phyloP scores from a whole-genome alignment of 2,113 vertebrate species.

The Phaethornis superciliosus region DNA sequence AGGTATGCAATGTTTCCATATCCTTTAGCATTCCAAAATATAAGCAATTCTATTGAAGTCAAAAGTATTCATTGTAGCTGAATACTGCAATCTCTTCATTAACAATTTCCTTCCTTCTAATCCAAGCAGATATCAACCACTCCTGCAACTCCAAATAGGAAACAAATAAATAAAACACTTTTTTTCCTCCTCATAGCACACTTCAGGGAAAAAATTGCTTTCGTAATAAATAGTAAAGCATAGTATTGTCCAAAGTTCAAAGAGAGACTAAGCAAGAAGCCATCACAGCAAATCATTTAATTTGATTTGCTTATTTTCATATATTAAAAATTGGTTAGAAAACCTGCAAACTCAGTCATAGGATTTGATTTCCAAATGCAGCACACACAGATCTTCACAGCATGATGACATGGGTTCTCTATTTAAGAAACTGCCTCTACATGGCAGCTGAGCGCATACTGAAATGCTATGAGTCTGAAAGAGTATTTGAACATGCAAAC shows the following conservation, averaged over 20 bases:
- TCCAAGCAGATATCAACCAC: not conserved
- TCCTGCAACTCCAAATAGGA: not conserved
- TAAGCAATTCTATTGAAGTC: not conserved
- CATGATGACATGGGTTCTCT: not conserved
- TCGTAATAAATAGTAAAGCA: slow-evolving; percentile 20
- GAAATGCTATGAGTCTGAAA: not conserved
- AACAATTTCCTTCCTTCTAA: not conserved
- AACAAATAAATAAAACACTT: not conserved
- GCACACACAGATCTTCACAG: not conserved
- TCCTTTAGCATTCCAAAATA: not conserved
- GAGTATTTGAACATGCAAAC: not conserved
- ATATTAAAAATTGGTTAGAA: slow-evolving; percentile 4
- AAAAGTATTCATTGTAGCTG: not conserved
- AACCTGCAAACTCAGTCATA: slow-evolving; percentile 9
- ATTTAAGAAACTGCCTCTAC: not conserved
- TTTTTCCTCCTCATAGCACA: not conserved
- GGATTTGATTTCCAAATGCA: not conserved
- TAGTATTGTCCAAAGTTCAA: slow-evolving; percentile 30
- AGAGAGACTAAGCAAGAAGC: slow-evolving; percentile 39
- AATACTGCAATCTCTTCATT: not conserved
- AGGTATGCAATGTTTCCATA: not conserved
- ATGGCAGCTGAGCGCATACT: not conserved
- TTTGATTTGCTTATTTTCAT: slow-evolving; percentile 50
- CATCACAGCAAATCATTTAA: slow-evolving; percentile 36
- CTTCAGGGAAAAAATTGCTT: not conserved